A percentile compares a stretch with the other conserved stretches of the same genome.
Conservation (phyloP, 2,797 vertebrate species). For the Psittacula derbiana region DNA sequence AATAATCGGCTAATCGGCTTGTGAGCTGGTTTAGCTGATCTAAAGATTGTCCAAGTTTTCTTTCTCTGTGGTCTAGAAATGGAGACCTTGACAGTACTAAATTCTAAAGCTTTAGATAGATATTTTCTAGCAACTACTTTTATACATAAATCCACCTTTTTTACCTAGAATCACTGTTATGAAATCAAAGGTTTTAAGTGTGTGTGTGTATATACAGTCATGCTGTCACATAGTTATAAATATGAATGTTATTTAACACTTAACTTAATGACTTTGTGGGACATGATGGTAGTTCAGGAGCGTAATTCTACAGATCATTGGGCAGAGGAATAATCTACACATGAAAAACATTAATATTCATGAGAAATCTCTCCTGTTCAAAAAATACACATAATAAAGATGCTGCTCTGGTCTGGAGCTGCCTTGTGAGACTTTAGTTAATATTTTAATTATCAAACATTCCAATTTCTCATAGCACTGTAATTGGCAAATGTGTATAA, state of each 20-base stretch:
- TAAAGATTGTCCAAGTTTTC: conserved; percentile 17
- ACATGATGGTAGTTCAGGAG: conserved; percentile 46
- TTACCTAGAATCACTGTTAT: conserved; percentile 40
- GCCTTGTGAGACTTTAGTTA: conserved; percentile 51
- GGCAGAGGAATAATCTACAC: conserved; percentile 46
- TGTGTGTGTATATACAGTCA: conserved; percentile 42
- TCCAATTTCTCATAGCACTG: conserved; percentile 71
- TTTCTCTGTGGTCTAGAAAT: conserved; percentile 51
- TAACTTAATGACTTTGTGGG: conserved; percentile 71
- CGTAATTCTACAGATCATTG: conserved; percentile 34
- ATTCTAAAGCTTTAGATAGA: conserved; percentile 54
- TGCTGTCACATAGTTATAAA: conserved; percentile 69
- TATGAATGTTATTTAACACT: conserved; percentile 74
- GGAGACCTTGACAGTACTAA: conserved; percentile 47
- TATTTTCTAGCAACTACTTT: conserved; percentile 45
- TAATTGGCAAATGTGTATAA: conserved; percentile 71
- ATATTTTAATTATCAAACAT: conserved; percentile 67
- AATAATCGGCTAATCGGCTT: neutral
- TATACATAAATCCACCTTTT: conserved; percentile 53
- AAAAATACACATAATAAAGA: conserved; percentile 23
- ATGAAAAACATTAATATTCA: neutral
- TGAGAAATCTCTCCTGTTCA: conserved; percentile 36
- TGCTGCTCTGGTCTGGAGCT: conserved; percentile 48
- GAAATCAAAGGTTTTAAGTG: conserved; percentile 41
- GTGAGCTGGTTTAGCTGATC: conserved; percentile 9